These are phyloP conservation scores for Aphelenchoides besseyi DNA, from an alignment of 1,140 invertebrate species.

Conservation along the genomic window DNA sequence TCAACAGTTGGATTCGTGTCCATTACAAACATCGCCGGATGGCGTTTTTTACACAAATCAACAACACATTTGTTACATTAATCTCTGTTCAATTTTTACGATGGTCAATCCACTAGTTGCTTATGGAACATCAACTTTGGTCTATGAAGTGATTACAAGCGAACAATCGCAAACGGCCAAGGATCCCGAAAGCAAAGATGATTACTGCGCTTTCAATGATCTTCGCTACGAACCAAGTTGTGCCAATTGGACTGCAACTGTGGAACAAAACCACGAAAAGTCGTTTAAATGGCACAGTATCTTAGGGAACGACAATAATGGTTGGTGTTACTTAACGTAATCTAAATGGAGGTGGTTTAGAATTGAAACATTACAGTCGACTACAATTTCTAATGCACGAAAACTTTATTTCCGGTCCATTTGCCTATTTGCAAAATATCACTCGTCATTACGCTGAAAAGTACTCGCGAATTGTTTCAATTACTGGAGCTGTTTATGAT, in stretches of 20 bases:
- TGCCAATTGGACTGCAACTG: conserved; percentile 28
- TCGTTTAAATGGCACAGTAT: conserved; percentile 28
- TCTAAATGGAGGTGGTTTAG: too few relatives aligned
- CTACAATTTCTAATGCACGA: conserved; percentile 38
- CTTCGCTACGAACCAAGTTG: conserved; percentile 25
- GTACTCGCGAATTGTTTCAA: conserved; percentile 32
- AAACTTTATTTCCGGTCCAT: conserved; percentile 35
- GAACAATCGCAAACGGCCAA: neutral
- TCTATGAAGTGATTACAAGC: conserved; percentile 31
- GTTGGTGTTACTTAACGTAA: conserved; percentile 17
- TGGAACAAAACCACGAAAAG: conserved; percentile 7
- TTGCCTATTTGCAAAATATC: conserved; percentile 41
- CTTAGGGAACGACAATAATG: conserved; percentile 16
- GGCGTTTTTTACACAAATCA: conserved; percentile 34
- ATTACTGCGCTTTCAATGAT: conserved; percentile 27
- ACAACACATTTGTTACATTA: conserved; percentile 26
- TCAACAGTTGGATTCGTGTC: conserved; percentile 21
- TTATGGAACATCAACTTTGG: conserved; percentile 19
- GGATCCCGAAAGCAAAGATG: neutral
- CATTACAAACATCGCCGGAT: conserved; percentile 9
- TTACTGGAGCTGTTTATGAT: conserved; percentile 44
- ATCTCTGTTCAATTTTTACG: conserved; percentile 21
- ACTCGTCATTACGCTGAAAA: conserved; percentile 34
- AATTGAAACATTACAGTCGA: conserved; percentile 25
- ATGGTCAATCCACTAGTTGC: neutral